Evolutionary conservation across 2,797 vertebrate genomes (phyloP), one percentile per base, ranked within the genome.

Genomic region (Dromococcyx pavoninus): DNA sequence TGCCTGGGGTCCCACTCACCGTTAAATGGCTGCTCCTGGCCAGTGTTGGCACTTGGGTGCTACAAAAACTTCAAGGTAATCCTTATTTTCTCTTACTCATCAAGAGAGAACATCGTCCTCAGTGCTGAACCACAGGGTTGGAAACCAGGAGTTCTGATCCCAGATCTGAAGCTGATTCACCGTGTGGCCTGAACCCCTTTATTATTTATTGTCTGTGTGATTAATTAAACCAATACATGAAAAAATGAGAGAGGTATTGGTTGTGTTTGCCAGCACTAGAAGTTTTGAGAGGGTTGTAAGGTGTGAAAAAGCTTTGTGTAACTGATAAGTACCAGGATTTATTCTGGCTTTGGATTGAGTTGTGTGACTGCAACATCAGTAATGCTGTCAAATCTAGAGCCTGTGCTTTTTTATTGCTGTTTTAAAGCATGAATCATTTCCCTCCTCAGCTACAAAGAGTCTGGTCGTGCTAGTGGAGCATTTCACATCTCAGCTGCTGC

Each of bases 381-480:
- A 10, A 25, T 16, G 5, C 12, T n/a, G 33, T 7, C 76, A 75
- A 53, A 10, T 23, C 5, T 5, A 12, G 23, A 13, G n/a, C 5
- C 6, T 9, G 2, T 8, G 24, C 32, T 6, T 21, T 53, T 75
- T 13, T 7, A 23, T 13, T 37, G 9, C 35, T 58, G 0, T 57
- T 85, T 33, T 9, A 51, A 86, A 54, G 15, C 85, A 48, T n/a
- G 14, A 66, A 50, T 78, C 14, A 15, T 72, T 84, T 81, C 19
- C 30, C 7, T 9, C 74, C 57, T 53, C 92, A 98, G 97, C 91
- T 97, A 86, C 8, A 97, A 96, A 64, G 98, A 96, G n/a, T 96
- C 97, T 17, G 80, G 64, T 35, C 56, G 88, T 56, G 88, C 91
- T 37, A 91, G 95, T 8, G 87, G 80, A 9, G 46, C 77, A n/a